Evolutionary conservation across 2,888 invertebrate genomes (phyloP).

Genomic region (Rambutsinella grinnellia): DNA sequence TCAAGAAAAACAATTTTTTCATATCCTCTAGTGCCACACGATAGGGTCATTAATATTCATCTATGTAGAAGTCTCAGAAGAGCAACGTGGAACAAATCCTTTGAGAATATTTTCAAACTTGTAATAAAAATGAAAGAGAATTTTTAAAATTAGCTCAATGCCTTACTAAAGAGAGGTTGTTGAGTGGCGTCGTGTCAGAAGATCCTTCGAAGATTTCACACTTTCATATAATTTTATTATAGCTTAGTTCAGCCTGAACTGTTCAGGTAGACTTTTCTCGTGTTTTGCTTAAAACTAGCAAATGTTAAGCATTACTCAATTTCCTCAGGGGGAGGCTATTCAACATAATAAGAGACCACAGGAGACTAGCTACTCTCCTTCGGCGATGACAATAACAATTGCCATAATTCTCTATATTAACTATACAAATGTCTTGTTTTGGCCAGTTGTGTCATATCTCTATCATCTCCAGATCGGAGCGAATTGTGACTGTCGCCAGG

Average conservation of each 20-base stretch:
- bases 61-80: background rate
- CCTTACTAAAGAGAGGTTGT: no score
- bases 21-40: background rate
- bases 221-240: background rate
- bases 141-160: background rate
- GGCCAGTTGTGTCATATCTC: slow-evolving; percentile 29
- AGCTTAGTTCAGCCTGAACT: no score
- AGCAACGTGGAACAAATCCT: no score
- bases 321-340: background rate
- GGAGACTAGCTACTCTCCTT: background rate
- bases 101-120: no score
- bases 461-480: slow-evolving; percentile 6
- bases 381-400: background rate
- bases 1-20: background rate
- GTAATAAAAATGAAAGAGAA: no score
- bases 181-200: no score
- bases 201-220: background rate
- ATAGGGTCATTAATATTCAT: background rate
- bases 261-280: no score
- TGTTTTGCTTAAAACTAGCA: no score
- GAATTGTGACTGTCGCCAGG: background rate
- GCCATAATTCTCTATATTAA: slow-evolving; percentile 20
- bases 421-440: slow-evolving; percentile 40
- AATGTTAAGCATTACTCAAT: background rate
- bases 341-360: background rate